Base-by-base conservation (phyloP, 2,888 invertebrate genomes). In the Coelopa pilipes region DNA sequence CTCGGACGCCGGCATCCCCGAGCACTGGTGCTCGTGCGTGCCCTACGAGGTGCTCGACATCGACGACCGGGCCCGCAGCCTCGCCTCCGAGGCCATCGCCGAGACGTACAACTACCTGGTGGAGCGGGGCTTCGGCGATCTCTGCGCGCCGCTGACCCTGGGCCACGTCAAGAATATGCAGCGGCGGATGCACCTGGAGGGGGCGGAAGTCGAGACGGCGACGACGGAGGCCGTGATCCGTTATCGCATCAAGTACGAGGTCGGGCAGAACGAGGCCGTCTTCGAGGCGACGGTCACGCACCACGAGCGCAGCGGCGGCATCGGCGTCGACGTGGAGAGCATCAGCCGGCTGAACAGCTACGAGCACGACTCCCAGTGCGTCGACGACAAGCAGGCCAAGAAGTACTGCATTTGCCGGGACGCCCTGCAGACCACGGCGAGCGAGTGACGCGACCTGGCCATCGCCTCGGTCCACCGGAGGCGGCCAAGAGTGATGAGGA, bases 21-120 rank as follows among this genome's bases (percentile, higher is more conserved):
- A 91, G 21, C 93, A 93, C 81, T 94, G 94, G 94, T 94, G 94
- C 82, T 91, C 92, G 75, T 94, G 94, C 80, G 89, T 90, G 47
- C 90, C 90, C 47, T 90, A 91, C 80, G 57, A 63, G 9, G 47
- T 49, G 0, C 70, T 75, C 3, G 15, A 68, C 4, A 76, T 75
- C 1, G 53, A 79, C 15, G 66, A 76, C 0, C 24, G 66, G 0
- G 63, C 78, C 34, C 45, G 9, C 76, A 82, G 72, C 82, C 82
- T 49, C 85, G 84, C 74, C n/a, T 21, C 0, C 84, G 79, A 50
- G 69, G 81, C 45, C 24, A 50, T 0, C n/a, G 7, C 2, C 79
- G 76, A 13, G 80, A 82, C 21, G 63, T 83, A 45, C 72, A 45
- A 0, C 17, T 83, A 0, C 34, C 34, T 34, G 4, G 7, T 4